Base-by-base conservation (phyloP, 2,888 invertebrate genomes). In the Scaptomyza reducta region DNA sequence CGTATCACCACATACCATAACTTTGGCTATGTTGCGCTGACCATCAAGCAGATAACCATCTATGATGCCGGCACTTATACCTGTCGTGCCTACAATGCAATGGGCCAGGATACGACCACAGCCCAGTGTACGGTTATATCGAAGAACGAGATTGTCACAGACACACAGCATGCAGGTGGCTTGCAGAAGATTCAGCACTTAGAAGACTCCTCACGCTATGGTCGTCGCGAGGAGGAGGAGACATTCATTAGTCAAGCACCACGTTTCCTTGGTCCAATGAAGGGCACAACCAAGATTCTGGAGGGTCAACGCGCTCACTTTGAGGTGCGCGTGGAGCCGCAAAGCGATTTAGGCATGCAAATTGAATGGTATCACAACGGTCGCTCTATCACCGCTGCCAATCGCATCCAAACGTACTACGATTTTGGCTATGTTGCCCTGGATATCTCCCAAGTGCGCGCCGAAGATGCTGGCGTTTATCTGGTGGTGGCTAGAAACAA, bases 311-410 rank as follows among this genome's bases (percentile, higher is more conserved):
- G 97, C 49, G 97, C 98, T 74, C 98, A 98, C 89, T 97, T 98
- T 90, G 98, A 98, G 93, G 97, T 96, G 5, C 95, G 98, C 72
- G 96, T 99, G 49, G 97, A 98, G 89, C 99, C 99, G 1, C 96
- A 98, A 91, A 97, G 96, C 89, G 99, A 99, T 92, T 94, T 97
- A 29, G 96, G 96, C 18, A 95, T 99, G 95, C 94, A 94, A 88
- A 95, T 98, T 70, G 98, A 99, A 92, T 99, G 99, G 99, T 98
- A 97, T 91, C 97, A 97, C 89, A 98, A 99, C 92, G 98, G 98
- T 56, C 95, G 96, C 90, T 95, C 97, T 69, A 95, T 99, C 65
- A 96, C 95, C 89, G 95, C 95, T 66, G 97, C 97, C 38, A 97
- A 96, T 89, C 95, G 99, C 79, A 99, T 97, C 89, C 97, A 97